Conservation (phyloP, 2,888 invertebrate species). For the Cyaniris semiargus region DNA sequence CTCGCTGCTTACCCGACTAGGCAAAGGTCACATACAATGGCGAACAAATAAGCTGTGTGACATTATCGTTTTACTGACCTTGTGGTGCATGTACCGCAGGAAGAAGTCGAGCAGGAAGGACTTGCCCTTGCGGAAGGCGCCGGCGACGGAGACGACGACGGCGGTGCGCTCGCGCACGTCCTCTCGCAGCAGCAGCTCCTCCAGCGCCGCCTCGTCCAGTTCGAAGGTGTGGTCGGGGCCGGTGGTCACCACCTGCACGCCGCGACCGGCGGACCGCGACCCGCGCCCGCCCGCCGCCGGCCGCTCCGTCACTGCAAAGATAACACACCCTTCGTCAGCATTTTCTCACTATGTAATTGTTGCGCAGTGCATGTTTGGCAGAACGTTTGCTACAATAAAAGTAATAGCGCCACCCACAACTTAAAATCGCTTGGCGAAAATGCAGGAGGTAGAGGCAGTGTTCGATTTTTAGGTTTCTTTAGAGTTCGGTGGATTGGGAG, state of each 20-base stretch:
- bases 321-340: background rate
- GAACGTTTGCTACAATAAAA: background rate
- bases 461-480: background rate
- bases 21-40: background rate
- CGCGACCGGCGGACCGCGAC: slow-evolving; percentile 63
- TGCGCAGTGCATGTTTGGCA: too few relatives aligned
- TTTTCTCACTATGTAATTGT: background rate
- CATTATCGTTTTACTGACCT: slow-evolving; percentile 78
- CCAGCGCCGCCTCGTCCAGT: slow-evolving; percentile 90
- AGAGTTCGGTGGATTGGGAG: background rate
- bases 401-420: background rate
- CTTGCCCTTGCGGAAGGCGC: slow-evolving; percentile 99
- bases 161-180: slow-evolving; percentile 91
- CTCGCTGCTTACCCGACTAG: background rate
- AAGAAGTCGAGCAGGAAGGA: slow-evolving; percentile 99
- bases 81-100: slow-evolving; percentile 93
- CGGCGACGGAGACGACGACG: slow-evolving; percentile 97
- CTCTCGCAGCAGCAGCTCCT: slow-evolving; percentile 86
- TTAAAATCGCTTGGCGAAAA: too few relatives aligned
- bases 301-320: slow-evolving; percentile 57
- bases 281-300: slow-evolving; percentile 51
- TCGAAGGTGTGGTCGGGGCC: slow-evolving; percentile 93
- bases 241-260: slow-evolving; percentile 92
- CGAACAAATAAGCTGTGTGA: background rate
- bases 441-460: too few relatives aligned